A percentile compares a stretch with the other conserved stretches of the same genome.
phyloP scores from a whole-genome alignment of 2,888 invertebrate species.

The Blomia tropicalis region DNA sequence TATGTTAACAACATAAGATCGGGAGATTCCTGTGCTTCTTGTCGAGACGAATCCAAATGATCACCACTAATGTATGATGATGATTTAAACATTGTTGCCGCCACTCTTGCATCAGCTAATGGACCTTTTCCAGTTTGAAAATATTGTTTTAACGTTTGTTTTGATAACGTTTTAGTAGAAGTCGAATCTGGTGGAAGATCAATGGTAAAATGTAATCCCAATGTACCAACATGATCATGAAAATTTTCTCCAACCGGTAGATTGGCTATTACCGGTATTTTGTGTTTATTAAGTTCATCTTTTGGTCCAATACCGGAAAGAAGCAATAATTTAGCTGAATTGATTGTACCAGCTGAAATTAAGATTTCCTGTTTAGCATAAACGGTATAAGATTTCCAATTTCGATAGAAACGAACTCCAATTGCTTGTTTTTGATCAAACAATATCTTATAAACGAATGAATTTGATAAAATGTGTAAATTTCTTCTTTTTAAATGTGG shows the following conservation, averaged over 20 bases:
- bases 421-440: conserved; percentile 52
- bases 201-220: not conserved
- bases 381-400: conserved; percentile 53
- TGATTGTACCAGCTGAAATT: conserved; percentile 72
- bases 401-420: conserved; percentile 61
- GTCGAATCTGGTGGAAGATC: not conserved
- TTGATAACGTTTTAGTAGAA: not conserved
- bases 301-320: conserved; percentile 72
- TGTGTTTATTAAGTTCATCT: conserved; percentile 43
- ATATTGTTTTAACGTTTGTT: conserved; percentile 10
- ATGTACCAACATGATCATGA: conserved; percentile 15
- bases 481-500: conserved; percentile 1
- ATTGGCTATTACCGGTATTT: not conserved
- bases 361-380: conserved; percentile 69
- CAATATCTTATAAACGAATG: conserved; percentile 6
- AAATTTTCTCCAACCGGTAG: conserved; percentile 20
- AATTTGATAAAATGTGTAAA: conserved; percentile 9
- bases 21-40: not conserved
- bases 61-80: not conserved
- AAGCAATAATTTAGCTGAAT: conserved; percentile 83
- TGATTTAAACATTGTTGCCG: not conserved
- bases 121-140: conserved; percentile 12
- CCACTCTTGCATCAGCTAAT: not conserved
- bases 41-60: not conserved
- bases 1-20: conserved; percentile 4